Base-by-base conservation (phyloP, 1,140 invertebrate species). In the Globodera ellingtonae region DNA sequence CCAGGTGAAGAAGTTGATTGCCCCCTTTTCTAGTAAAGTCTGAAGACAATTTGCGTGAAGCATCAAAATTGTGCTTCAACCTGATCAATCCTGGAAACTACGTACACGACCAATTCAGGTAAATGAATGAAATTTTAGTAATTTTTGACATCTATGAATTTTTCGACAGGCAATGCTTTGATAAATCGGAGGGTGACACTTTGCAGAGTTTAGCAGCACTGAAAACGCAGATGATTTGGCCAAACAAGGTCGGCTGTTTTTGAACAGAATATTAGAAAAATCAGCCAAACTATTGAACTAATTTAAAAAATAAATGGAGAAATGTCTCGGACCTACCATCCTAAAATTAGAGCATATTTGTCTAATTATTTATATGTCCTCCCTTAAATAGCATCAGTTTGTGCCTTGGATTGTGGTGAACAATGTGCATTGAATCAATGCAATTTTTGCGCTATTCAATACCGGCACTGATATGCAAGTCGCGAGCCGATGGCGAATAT, bases 351-450 rank as follows among this genome's bases (percentile, higher is more conserved):
- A 52, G 3, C 7, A 52, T 52, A 8, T 59, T 59, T 59, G 8
- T 9, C 56, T 15, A 59, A 59, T 59, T 15, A 15, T 59, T 59
- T 50, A 9, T 6, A 50, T 50, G 48, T 72, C 46, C 56, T 15
- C 24, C 50, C 24, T 73, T 47, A 48, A n/a, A n/a, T 15, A 76
- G 62, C 56, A 76, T 76, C 21, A 76, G 66, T 76, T 65, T 66
- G 75, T 76, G 56, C 75, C 75, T 15, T 76, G 75, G 75, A 62
- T 76, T 76, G 65, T 65, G 24, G 50, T 76, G 48, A 76, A 76
- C 50, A 67, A 76, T 67, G 72, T 65, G 72, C 46, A 44, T 74
- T 62, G 65, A 18, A 35, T n/a, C 72, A 15, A 56, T 62, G 65
- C 72, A 74, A 74, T 74, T 74, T 48, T 74, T 74, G 56, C 56